Conservation (phyloP, 2,797 vertebrate species). For the Columba guinea region DNA sequence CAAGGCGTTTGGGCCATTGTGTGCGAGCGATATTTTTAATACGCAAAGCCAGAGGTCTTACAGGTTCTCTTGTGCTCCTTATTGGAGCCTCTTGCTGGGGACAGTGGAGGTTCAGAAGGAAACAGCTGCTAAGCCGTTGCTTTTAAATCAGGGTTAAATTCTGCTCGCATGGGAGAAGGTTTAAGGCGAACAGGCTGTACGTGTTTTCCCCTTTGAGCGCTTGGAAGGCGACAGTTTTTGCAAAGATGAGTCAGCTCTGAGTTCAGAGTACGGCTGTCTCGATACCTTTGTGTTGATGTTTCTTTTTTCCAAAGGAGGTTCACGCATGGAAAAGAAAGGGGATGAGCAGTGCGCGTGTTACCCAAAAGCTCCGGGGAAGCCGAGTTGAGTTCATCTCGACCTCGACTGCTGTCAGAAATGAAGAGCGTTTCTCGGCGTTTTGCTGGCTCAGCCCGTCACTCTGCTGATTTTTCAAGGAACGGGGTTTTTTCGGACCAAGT, state of each 20-base stretch:
- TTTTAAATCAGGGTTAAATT: background rate
- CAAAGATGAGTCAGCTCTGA: background rate
- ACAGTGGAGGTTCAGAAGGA: background rate
- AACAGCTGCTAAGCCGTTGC: background rate
- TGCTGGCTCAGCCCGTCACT: background rate
- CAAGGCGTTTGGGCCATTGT: constrained; percentile 43
- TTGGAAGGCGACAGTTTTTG: background rate
- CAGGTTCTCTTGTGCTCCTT: background rate
- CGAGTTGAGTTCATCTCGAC: background rate
- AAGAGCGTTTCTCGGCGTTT: background rate
- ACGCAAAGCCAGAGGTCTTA: background rate
- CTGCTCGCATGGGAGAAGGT: background rate
- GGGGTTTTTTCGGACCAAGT: background rate
- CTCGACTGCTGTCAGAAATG: background rate
- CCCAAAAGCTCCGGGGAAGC: background rate
- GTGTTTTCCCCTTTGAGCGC: background rate
- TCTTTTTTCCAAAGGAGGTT: background rate
- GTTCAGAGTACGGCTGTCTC: background rate
- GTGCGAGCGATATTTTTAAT: constrained; percentile 11
- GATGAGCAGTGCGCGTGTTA: background rate
- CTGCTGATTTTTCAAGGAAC: background rate
- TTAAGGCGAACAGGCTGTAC: background rate
- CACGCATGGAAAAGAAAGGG: fast-evolving
- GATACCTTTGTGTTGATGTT: background rate
- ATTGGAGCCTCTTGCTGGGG: background rate